phyloP scores from a whole-genome alignment of 2,888 invertebrate species.

The Andrena minutula region DNA sequence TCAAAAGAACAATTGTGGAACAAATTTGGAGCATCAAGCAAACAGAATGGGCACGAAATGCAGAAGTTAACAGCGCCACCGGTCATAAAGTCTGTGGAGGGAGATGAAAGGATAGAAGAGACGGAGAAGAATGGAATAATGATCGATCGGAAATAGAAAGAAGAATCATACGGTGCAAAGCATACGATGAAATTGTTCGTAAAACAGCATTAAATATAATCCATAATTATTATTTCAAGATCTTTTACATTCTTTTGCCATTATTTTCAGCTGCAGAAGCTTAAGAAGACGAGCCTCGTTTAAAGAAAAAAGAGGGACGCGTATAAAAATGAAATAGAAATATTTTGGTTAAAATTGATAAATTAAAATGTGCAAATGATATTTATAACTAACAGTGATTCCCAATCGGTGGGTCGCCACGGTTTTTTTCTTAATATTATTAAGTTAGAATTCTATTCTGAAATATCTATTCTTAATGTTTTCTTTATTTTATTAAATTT shows the following conservation, averaged over 20 bases:
- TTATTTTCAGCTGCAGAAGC: too few relatives aligned
- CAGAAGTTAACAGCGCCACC: constrained; percentile 47
- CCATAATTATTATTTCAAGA: too few relatives aligned
- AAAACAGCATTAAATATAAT: neutral
- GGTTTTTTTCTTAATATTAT: too few relatives aligned
- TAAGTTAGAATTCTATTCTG: too few relatives aligned
- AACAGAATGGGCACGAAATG: constrained; percentile 71
- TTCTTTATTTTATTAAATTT: too few relatives aligned
- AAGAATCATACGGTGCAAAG: neutral
- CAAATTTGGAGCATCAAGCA: constrained; percentile 48
- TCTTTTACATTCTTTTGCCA: too few relatives aligned
- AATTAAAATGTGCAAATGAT: too few relatives aligned
- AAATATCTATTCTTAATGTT: too few relatives aligned
- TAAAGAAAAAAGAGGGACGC: neutral
- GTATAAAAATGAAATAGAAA: neutral
- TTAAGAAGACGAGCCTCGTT: too few relatives aligned
- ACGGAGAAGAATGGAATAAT: constrained; percentile 22
- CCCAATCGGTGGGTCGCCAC: too few relatives aligned
- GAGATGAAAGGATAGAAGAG: neutral
- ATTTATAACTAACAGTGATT: too few relatives aligned
- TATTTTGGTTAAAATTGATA: neutral
- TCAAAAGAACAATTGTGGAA: constrained; percentile 82
- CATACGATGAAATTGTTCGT: neutral
- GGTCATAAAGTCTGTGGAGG: constrained; percentile 29
- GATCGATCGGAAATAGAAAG: neutral